These are phyloP conservation scores for Pelodytes ibericus DNA, from an alignment of 2,797 vertebrate species.

Conservation along the genomic window DNA sequence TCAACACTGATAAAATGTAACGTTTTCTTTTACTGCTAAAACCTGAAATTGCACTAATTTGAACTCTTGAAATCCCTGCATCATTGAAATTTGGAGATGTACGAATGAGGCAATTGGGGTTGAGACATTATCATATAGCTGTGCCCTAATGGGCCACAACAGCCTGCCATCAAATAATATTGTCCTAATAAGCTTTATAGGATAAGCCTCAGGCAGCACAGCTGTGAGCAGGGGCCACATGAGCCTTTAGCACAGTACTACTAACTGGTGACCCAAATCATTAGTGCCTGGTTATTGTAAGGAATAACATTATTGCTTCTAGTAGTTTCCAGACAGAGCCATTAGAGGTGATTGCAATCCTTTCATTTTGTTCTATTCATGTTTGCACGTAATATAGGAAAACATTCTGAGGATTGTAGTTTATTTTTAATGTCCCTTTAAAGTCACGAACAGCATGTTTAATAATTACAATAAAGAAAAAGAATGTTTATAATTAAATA, in stretches of 20 bases:
- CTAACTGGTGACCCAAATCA: slow-evolving; percentile 50
- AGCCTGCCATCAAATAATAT: slow-evolving; percentile 46
- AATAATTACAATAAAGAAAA: too few relatives aligned
- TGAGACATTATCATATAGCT: slow-evolving; percentile 45
- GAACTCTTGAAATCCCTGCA: not conserved
- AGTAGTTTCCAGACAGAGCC: slow-evolving; percentile 15
- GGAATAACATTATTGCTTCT: slow-evolving; percentile 24
- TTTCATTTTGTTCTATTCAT: not conserved
- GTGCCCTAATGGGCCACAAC: slow-evolving; percentile 47
- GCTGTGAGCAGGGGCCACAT: slow-evolving; percentile 39
- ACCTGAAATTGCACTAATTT: not conserved
- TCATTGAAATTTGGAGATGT: slow-evolving; percentile 27
- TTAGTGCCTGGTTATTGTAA: slow-evolving; percentile 38
- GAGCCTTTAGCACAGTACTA: slow-evolving; percentile 45
- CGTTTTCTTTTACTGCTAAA: not conserved
- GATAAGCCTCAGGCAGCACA: slow-evolving; percentile 45
- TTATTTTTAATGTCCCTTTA: too few relatives aligned
- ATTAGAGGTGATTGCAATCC: slow-evolving; percentile 1
- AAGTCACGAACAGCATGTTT: too few relatives aligned
- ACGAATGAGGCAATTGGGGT: slow-evolving; percentile 26
- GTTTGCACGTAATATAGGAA: too few relatives aligned
- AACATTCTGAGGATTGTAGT: not conserved
- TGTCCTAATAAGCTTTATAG: slow-evolving; percentile 53
- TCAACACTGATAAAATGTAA: not conserved
- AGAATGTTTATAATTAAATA: too few relatives aligned